A percentile compares a stretch with the other conserved stretches of the same genome.
phyloP scores from a whole-genome alignment of 1,140 invertebrate species.

The Zaprionus ornatus region DNA sequence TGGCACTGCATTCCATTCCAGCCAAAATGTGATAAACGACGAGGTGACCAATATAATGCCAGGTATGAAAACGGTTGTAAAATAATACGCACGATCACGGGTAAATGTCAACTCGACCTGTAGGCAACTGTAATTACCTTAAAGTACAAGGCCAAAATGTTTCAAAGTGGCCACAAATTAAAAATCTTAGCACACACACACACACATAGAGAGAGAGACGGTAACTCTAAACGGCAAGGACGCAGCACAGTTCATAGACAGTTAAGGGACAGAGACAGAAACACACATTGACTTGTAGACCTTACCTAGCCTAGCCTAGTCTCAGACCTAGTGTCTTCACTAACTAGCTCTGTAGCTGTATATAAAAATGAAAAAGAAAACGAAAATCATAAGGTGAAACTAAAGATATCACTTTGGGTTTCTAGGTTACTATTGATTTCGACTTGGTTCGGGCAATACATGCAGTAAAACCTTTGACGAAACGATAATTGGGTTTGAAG shows the following conservation, averaged over 20 bases:
- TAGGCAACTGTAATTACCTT: conserved; percentile 97
- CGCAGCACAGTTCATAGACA: conserved; percentile 33
- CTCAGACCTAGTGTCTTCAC: not conserved
- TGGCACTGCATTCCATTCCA: conserved; percentile 98
- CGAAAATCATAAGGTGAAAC: conserved; percentile 10
- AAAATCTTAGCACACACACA: conserved; percentile 50
- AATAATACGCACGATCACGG: conserved; percentile 97
- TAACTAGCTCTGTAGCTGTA: not conserved
- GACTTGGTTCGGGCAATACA: conserved; percentile 29
- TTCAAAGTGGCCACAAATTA: conserved; percentile 54
- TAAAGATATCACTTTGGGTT: conserved; percentile 30
- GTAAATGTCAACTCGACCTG: conserved; percentile 96
- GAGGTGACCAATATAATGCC: conserved; percentile 97
- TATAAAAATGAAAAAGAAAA: conserved; percentile 10
- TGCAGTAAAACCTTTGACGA: conserved; percentile 54
- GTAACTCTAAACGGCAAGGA: conserved; percentile 9
- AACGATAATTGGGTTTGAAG: conserved; percentile 37
- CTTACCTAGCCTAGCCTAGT: conserved; percentile 37
- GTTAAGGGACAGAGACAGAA: conserved; percentile 34
- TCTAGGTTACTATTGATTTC: conserved; percentile 30
- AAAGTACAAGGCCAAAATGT: conserved; percentile 81
- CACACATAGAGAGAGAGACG: conserved; percentile 9
- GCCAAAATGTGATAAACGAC: conserved; percentile 95
- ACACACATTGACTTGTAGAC: conserved; percentile 20
- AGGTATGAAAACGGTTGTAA: conserved; percentile 97